Conservation (phyloP, 2,797 vertebrate genomes). For the Tokudaia muenninki region DNA sequence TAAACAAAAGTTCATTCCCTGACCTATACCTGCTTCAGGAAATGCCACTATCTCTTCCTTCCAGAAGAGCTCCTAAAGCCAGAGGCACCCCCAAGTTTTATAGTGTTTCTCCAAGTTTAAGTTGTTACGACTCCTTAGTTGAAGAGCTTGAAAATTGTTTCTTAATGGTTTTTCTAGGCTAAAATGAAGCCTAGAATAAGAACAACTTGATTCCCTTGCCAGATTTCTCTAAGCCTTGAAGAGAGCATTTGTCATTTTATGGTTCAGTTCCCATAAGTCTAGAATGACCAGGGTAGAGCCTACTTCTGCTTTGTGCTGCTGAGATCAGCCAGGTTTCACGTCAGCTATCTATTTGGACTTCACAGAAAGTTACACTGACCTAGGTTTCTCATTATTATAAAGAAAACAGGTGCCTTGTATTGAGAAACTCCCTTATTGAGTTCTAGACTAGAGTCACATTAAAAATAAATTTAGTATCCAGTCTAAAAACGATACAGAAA, state of each 20-base stretch:
- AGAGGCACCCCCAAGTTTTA: background rate
- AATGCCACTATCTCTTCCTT: background rate
- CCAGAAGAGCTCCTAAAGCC: background rate
- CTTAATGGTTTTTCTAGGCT: slow-evolving; percentile 1
- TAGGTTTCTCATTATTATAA: background rate
- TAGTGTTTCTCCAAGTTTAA: background rate
- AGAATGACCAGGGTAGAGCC: background rate
- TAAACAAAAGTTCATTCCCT: background rate
- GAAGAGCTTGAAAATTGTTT: background rate
- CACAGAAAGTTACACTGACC: background rate
- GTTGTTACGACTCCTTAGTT: background rate
- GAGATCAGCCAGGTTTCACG: background rate
- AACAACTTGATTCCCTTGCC: background rate
- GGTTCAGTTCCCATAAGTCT: background rate
- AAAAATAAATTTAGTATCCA: background rate
- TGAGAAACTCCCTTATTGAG: background rate
- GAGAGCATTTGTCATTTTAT: background rate
- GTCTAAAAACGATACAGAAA: slow-evolving; percentile 7
- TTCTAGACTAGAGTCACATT: background rate
- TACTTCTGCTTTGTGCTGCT: background rate
- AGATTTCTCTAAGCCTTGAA: slow-evolving; percentile 19
- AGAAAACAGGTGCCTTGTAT: background rate
- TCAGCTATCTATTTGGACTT: background rate
- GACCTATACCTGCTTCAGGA: background rate
- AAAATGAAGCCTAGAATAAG: background rate